Base-by-base conservation (phyloP, 2,113 vertebrate genomes). In the Psophia crepitans region DNA sequence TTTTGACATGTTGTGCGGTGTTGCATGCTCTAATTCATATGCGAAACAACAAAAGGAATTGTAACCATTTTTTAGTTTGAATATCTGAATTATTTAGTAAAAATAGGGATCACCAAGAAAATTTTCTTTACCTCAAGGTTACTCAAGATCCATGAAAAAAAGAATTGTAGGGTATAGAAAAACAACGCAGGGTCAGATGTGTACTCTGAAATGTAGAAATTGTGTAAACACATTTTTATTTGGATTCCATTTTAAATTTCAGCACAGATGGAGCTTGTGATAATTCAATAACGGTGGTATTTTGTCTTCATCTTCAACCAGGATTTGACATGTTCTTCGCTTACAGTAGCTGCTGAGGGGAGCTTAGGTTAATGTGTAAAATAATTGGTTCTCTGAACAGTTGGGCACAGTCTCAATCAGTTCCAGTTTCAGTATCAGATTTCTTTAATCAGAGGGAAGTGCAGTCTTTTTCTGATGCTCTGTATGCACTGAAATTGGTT, bases 361-460 rank as follows among this genome's bases (percentile, higher is more conserved):
- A 90, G 74, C 94, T 95, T 89, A 85, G 96, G 90, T 96, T 95
- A 95, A 96, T 89, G 77, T 79, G 66, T 66, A 74, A 90, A 95
- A 88, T 93, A 95, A 94, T 83, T 90, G 87, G 65, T 92, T 93
- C 82, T 93, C 75, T 90, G 76, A 96, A 74, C 51, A 93, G 53
- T 87, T 96, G 78, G 92, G 48, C 85, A 65, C 69, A 69, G 51
- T 81, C 89, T 96, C 73, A 86, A 75, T 90, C 69, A 87, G 86
- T 87, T 90, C 89, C 81, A 85, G 46, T 90, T 90, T 92, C 57
- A 74, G 33, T 82, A 86, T 91, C 89, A 93, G 84, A 44, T 89
- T 95, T 90, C 91, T 94, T 92, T 96, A 92, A 95, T 92, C 92
- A 93, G 83, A 92, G 51, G 48, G 49, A 94, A 89, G 48, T 48